A percentile compares a stretch with the other conserved stretches of the same genome.
Evolutionary conservation across 1,140 invertebrate genomes (phyloP).

Genomic region (Apis mellifera): Amel_HAv3.1 CM009944.2:10210501-10211000

Average conservation of each 20-base stretch:
- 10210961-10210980: constrained; percentile 54
- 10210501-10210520: constrained; percentile 33
- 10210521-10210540: constrained; percentile 9
- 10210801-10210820: constrained; percentile 66
- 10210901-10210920: constrained; percentile 48
- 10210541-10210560: constrained; percentile 39
- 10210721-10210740: constrained; percentile 41
- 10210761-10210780: constrained; percentile 62
- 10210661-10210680: neutral
- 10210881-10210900: constrained; percentile 46
- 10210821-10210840: constrained; percentile 62
- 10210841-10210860: constrained; percentile 62
- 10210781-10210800: constrained; percentile 61
- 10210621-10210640: too few species aligned
- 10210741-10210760: constrained; percentile 61
- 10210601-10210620: rapidly evolving
- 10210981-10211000: constrained; percentile 38
- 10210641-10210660: neutral
- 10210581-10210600: too few species aligned
- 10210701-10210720: neutral
- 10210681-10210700: neutral
- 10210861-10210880: constrained; percentile 68
- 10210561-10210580: too few species aligned
- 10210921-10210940: constrained; percentile 51
- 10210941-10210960: constrained; percentile 64